Conservation (phyloP, 1,140 invertebrate species). For the Drosophila triauraria region DNA sequence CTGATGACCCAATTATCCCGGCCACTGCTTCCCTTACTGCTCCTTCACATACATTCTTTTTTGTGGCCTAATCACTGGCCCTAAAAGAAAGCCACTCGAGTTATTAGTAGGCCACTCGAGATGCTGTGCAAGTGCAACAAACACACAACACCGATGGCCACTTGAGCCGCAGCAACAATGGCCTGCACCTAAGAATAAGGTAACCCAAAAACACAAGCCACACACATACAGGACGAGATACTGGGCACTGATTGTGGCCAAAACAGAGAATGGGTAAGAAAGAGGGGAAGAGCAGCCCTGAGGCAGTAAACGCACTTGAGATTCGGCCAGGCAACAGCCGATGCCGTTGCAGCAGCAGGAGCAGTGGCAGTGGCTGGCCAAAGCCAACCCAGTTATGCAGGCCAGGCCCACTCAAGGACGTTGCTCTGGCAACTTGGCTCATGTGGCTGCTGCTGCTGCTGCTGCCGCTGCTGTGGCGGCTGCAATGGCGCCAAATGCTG, state of each 20-base stretch:
- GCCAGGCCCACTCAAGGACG: conserved; percentile 66
- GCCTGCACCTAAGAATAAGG: conserved; percentile 59
- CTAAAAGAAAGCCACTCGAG: conserved; percentile 53
- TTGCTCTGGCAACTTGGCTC: conserved; percentile 40
- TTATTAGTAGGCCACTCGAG: conserved; percentile 73
- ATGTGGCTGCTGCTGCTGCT: conserved; percentile 12
- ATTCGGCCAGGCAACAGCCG: conserved; percentile 42
- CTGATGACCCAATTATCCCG: conserved; percentile 47
- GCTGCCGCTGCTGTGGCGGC: conserved; percentile 42
- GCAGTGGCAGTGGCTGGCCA: conserved; percentile 6
- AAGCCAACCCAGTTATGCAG: conserved; percentile 49
- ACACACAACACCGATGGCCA: conserved; percentile 42
- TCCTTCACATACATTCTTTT: not conserved
- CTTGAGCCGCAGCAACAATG: conserved; percentile 52
- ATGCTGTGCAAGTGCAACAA: conserved; percentile 73
- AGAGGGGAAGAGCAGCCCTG: conserved; percentile 23
- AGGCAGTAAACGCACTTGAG: conserved; percentile 61
- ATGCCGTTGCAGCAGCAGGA: not conserved
- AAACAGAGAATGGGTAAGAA: conserved; percentile 6
- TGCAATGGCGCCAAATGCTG: conserved; percentile 66
- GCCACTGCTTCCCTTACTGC: not conserved
- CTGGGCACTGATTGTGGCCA: conserved; percentile 30
- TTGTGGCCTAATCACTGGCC: conserved; percentile 45
- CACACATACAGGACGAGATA: conserved; percentile 19
- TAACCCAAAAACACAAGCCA: conserved; percentile 53